Base-by-base conservation (phyloP, 2,797 vertebrate species). In the Leptatherina wallacei region DNA sequence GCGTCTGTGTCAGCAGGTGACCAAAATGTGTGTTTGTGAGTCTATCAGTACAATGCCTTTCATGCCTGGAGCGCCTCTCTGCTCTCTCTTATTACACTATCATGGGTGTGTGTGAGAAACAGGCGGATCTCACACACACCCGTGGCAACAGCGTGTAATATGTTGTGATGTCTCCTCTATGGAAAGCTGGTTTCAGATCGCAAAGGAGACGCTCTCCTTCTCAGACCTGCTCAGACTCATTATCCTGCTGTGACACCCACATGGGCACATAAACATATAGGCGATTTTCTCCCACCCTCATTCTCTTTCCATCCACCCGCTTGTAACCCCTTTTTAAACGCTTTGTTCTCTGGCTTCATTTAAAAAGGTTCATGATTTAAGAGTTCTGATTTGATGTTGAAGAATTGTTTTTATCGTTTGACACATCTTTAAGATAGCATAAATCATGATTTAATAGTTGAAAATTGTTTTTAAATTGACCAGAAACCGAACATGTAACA, bases 161-260 rank as follows among this genome's bases (percentile, higher is more conserved):
- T 73, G 90, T 91, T 92, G 82, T 92, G 91, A 92, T 90, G 84
- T 89, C 78, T 87, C 76, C 82, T 80, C 86, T 88, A 84, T 87
- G 82, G 82, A 80, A 89, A 84, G 84, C 85, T 73, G 82, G 59
- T 89, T 80, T 89, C 74, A 80, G 77, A 80, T 79, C 61, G 71
- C 65, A 79, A 69, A 81, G 71, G 70, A 83, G 89, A 92, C 81
- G 86, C 90, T 89, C 73, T 70, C 65, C 76, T 82, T 79, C 85
- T 76, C 59, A 73, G 75, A 85, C 80, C 80, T 81, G 78, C 82
- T 81, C 61, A 80, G 63, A 71, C 82, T 86, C 74, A 90, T 92
- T 92, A 89, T 91, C 81, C 84, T 80, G 74, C 75, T 61, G 71
- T 55, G 40, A 78, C 84, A 82, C 68, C 35, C 69, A 70, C 73